These are phyloP conservation scores for Bombus affinis DNA, from an alignment of 1,140 invertebrate genomes.

Conservation along the genomic window DNA sequence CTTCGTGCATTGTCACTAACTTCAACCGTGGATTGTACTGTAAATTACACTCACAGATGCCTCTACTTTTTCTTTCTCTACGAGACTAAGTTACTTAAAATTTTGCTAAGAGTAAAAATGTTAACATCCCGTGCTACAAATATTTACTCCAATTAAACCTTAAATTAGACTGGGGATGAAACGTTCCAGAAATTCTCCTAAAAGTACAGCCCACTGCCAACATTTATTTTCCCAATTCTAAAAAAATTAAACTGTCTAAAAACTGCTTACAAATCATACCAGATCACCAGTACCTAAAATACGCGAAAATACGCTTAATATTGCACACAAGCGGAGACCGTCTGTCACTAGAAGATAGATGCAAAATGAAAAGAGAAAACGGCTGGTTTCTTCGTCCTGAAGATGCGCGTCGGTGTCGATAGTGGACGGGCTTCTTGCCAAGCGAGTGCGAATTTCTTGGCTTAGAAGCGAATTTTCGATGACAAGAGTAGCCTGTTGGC, in stretches of 20 bases:
- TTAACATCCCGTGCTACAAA: background rate
- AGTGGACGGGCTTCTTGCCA: slow-evolving; percentile 5
- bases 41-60: background rate
- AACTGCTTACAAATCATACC: background rate
- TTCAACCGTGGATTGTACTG: background rate
- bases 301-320: background rate
- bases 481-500: slow-evolving; percentile 3
- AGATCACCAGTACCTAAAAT: background rate
- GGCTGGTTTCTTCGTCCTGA: background rate
- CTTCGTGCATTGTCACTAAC: background rate
- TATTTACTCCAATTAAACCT: too few relatives aligned
- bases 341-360: background rate
- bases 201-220: background rate
- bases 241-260: background rate
- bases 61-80: background rate
- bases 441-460: background rate
- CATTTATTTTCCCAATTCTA: background rate
- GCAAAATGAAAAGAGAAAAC: slow-evolving; percentile 3
- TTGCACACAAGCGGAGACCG: too few relatives aligned
- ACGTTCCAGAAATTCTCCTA: background rate
- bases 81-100: background rate
- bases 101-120: background rate
- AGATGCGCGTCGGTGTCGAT: background rate
- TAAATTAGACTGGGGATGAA: too few relatives aligned
- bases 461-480: slow-evolving; percentile 4